Base-by-base conservation (phyloP, 1,140 invertebrate genomes). In the Intoshia linei region DNA sequence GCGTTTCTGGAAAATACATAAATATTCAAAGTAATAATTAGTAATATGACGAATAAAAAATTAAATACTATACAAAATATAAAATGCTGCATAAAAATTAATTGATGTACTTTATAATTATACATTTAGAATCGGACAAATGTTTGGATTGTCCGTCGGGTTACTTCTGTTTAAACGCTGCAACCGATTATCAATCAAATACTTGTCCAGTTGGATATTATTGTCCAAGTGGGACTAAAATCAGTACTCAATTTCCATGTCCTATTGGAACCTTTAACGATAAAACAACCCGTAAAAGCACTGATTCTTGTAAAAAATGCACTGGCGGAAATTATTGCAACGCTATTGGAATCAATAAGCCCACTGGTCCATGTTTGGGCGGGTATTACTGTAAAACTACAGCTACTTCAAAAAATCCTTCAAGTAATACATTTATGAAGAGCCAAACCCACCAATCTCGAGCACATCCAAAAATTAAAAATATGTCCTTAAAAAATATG, bases 321-420 rank as follows among this genome's bases (percentile, higher is more conserved):
- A 46, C 49, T 44, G 34, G 49, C 6, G 51, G 51, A 1, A 47
- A 47, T 37, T 54, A 51, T 40, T 54, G 51, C 43, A 45, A 45
- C 27, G 43, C 37, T 7, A 47, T 45, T 1, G 52, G 50, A 15
- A 41, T 52, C 1, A 46, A 39, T 11, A 38, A 38, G 27, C 50
- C 50, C 1, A 45, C 49, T 15, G 52, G 50, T 3, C 29, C 24
- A 2, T 39, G 35, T 40, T 10, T 15, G 2, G 25, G 20, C 5
- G 35, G 38, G 4, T 41, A 41, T 23, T 41, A 39, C 37, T 41
- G 40, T 34, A 24, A 15, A 10, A 6, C 4, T 10, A 34, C 39
- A 15, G 45, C 51, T 2, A 36, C 23, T 3, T 45, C 44, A 14
- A 32, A 50, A 11, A 45, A 39, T 6, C 51, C 51, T 6, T 44